Evolutionary conservation across 2,797 vertebrate species (phyloP).

Genomic region (Muscicapa striata): DNA sequence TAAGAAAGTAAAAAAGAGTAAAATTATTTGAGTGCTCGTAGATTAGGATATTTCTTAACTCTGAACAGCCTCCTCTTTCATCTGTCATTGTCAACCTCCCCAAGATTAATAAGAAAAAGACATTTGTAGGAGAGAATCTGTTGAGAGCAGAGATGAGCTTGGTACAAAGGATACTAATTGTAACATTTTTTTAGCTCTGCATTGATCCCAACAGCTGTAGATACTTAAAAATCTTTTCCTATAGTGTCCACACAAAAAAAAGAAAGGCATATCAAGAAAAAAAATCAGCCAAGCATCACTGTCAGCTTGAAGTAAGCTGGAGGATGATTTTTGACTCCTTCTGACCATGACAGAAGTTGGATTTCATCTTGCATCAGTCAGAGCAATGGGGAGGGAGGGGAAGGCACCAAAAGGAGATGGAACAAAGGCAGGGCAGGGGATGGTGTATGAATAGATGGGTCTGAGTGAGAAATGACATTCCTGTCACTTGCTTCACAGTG

Average conservation of each 20-base stretch:
- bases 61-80: conserved; percentile 1
- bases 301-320: not conserved
- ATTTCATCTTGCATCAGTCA: not conserved
- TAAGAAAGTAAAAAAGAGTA: not conserved
- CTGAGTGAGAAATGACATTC: conserved; percentile 43
- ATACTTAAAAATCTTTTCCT: conserved; percentile 56
- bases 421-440: conserved; percentile 3
- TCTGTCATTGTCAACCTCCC: not conserved
- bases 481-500: conserved; percentile 56
- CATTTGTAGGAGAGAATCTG: not conserved
- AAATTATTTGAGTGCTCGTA: not conserved
- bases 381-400: not conserved
- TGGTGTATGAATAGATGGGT: conserved; percentile 3
- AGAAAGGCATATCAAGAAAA: not conserved
- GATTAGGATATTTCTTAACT: conserved; percentile 4
- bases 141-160: conserved; percentile 35
- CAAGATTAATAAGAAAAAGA: conserved; percentile 18
- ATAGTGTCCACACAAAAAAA: not conserved
- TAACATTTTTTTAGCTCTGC: not conserved
- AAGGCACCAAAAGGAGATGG: not conserved
- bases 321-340: not conserved
- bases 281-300: not conserved
- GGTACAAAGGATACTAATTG: conserved; percentile 46
- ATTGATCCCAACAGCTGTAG: conserved; percentile 64
- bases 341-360: not conserved